Evolutionary conservation across 1,140 invertebrate genomes (phyloP), one percentile per base, ranked within the genome.

Genomic region (Drosophila tropicalis): DNA sequence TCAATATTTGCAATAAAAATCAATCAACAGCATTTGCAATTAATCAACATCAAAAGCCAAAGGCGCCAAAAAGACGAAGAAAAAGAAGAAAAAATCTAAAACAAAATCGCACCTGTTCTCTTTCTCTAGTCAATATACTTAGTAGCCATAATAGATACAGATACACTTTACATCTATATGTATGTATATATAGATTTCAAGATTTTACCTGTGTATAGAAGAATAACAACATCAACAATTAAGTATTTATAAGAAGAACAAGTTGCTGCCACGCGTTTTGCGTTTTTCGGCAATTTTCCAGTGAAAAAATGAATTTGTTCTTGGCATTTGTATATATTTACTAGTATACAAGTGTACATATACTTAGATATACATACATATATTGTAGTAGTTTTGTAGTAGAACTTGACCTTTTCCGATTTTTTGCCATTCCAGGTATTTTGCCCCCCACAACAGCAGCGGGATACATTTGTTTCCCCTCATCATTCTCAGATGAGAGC

Each of bases 1-100:
- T 90, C 87, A 90, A 90, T 90, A 90, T 90, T 90, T 83, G 87
- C 87, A 90, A 90, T 90, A 90, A 90, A 90, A 90, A 90, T 90
- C 87, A 90, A 90, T 90, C 87, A 90, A 64, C 87, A 90, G 66
- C 79, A 72, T 79, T 90, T 70, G 86, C 86, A 81, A 89, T 89
- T 89, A 89, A 89, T 89, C 84, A 89, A 89, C 84, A 89, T 89
- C 83, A 86, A 86, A 85, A 83, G 83, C 75, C 44, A 19, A 47
- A 47, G 17, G 17, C 17, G 7, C 44, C 17, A 47, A 47, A 44
- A 44, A 44, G 7, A 44, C 17, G 17, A 70, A 81, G 56, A 36
- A 36, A 10, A 34, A 34, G 58, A 62, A 56, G 57, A 22, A 22
- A 54, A 44, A 62, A 58, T 69, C 75, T 63, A 61, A 58, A 78